Conservation (phyloP, 1,140 invertebrate genomes). For the Dendroctonus ponderosae region DNA sequence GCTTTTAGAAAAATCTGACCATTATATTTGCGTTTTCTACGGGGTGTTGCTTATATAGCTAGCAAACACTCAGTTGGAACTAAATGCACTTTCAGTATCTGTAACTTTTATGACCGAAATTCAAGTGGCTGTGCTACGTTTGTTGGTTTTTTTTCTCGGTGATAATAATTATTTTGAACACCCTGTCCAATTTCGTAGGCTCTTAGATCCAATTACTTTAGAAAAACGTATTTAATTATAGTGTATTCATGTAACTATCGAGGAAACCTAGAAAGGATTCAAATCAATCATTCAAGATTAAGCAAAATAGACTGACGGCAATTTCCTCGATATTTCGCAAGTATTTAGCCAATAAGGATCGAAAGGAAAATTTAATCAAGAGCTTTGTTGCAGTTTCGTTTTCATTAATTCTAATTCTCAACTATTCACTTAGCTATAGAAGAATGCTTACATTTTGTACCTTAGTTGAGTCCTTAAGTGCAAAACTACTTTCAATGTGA, state of each 20-base stretch:
- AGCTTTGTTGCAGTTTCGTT: constrained; percentile 17
- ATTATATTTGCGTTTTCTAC: too few species aligned
- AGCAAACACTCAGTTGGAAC: too few species aligned
- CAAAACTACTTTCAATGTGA: constrained; percentile 39
- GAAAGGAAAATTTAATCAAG: constrained; percentile 7
- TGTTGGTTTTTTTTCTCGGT: too few species aligned
- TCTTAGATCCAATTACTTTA: too few species aligned
- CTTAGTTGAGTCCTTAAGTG: constrained; percentile 23
- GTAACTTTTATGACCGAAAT: too few species aligned
- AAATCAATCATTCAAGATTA: neutral
- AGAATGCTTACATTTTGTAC: constrained; percentile 25
- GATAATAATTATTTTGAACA: too few species aligned
- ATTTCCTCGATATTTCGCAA: neutral
- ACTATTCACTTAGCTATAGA: constrained; percentile 15
- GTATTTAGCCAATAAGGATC: neutral
- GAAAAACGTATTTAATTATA: neutral
- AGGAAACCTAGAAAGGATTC: neutral
- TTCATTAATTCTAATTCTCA: constrained; percentile 6
- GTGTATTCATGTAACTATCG: neutral
- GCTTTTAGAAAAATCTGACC: too few species aligned
- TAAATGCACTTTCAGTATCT: too few species aligned
- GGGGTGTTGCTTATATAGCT: too few species aligned
- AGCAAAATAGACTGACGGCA: neutral
- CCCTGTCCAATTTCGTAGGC: too few species aligned
- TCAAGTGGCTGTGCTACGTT: too few species aligned